These are phyloP conservation scores for Abscondita cerata DNA, from an alignment of 2,888 invertebrate genomes.

Conservation along the genomic window DNA sequence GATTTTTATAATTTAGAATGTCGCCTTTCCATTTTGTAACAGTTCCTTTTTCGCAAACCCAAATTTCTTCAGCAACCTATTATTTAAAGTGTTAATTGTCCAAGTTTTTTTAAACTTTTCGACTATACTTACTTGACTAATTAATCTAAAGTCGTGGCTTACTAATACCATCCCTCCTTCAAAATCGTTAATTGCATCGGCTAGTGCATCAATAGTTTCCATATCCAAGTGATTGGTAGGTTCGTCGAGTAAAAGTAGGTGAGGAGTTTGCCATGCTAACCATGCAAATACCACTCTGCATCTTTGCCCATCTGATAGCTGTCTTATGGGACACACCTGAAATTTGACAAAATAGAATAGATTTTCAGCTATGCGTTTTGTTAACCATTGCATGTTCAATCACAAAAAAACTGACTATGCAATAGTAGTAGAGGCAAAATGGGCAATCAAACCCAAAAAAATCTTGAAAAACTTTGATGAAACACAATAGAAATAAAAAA, in stretches of 20 bases:
- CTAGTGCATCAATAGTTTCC: conserved; percentile 98
- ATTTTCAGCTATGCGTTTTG: too few relatives aligned
- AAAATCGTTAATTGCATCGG: conserved; percentile 96
- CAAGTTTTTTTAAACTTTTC: neutral
- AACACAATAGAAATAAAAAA: too few relatives aligned
- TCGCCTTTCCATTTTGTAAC: conserved; percentile 97
- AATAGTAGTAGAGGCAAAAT: too few relatives aligned
- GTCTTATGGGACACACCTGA: conserved; percentile 90
- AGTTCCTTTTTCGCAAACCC: conserved; percentile 97
- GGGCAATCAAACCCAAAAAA: too few relatives aligned
- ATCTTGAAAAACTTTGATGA: too few relatives aligned
- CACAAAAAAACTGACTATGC: too few relatives aligned
- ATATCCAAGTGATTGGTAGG: conserved; percentile 97
- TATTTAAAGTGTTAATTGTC: neutral
- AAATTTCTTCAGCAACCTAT: conserved; percentile 98
- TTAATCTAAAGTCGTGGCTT: conserved; percentile 99
- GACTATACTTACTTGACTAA: conserved; percentile 81
- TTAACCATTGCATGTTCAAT: too few relatives aligned
- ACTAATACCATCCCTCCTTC: conserved; percentile 99
- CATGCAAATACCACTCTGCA: conserved; percentile 99
- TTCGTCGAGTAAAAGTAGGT: conserved; percentile 82
- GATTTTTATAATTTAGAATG: conserved; percentile 95
- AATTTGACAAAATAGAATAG: conserved; percentile 32
- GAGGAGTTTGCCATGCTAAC: conserved; percentile 97
- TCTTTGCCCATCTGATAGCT: conserved; percentile 96